These are phyloP conservation scores for Tragulus kanchil DNA, from an alignment of 2,113 vertebrate genomes.

Conservation along the genomic window DNA sequence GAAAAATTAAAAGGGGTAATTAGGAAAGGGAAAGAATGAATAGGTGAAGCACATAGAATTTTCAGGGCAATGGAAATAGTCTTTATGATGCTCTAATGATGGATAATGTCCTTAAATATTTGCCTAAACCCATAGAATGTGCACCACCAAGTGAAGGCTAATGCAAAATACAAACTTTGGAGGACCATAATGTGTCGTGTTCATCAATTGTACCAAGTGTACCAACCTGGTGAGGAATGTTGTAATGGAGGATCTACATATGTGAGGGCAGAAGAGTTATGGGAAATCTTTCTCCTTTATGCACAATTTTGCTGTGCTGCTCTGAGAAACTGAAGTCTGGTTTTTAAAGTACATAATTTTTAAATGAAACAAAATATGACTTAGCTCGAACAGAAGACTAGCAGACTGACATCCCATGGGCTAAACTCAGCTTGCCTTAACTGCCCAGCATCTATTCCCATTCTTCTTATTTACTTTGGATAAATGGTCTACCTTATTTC, in stretches of 20 bases:
- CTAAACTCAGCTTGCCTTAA: neutral
- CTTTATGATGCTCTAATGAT: neutral
- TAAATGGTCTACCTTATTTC: neutral
- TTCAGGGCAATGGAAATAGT: neutral
- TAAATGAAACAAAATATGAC: neutral
- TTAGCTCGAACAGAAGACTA: neutral
- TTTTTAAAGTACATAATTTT: neutral
- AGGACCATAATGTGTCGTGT: neutral
- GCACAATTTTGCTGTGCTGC: neutral
- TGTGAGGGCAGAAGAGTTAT: too few relatives aligned
- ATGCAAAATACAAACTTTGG: neutral
- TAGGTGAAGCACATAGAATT: neutral
- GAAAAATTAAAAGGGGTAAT: neutral
- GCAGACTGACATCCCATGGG: neutral
- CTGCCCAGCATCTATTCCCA: neutral
- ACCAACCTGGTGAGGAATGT: neutral
- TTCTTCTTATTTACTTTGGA: neutral
- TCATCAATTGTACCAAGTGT: neutral
- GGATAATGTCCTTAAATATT: neutral
- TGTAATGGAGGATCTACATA: rapidly evolving
- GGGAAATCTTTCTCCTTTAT: neutral
- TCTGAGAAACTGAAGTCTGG: neutral
- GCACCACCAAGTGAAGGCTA: neutral
- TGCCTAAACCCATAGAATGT: neutral
- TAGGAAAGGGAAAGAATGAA: neutral